phyloP scores from a whole-genome alignment of 2,888 invertebrate genomes.

The Limenitis camilla region DNA sequence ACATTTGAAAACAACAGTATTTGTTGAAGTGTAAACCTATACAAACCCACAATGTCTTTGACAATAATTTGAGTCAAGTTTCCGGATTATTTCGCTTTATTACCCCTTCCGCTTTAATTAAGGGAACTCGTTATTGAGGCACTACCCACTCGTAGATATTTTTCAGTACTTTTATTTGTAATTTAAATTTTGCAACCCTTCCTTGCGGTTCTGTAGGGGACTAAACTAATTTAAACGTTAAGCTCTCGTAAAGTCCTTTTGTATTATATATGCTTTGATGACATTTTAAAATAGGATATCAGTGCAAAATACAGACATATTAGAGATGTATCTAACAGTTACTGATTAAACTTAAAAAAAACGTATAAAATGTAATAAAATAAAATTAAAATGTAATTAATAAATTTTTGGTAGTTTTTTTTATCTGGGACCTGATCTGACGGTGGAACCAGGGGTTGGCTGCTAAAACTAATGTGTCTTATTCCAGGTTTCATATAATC shows the following conservation, averaged over 20 bases:
- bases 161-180: constrained; percentile 75
- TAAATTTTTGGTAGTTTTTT: too few relatives aligned
- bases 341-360: too few relatives aligned
- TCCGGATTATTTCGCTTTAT: constrained; percentile 64
- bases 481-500: constrained; percentile 63
- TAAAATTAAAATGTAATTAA: too few relatives aligned
- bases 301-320: too few relatives aligned
- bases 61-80: constrained; percentile 51
- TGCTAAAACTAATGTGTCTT: background rate
- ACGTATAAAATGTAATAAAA: too few relatives aligned
- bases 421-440: too few relatives aligned
- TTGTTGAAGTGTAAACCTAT: constrained; percentile 9
- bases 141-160: constrained; percentile 71
- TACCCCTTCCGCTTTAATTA: constrained; percentile 71
- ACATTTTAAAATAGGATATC: constrained; percentile 62
- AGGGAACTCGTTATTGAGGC: constrained; percentile 70
- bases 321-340: too few relatives aligned
- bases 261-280: constrained; percentile 61
- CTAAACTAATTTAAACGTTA: constrained; percentile 74
- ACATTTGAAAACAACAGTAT: background rate
- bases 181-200: constrained; percentile 74
- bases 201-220: constrained; percentile 64
- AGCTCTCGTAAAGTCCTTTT: constrained; percentile 67
- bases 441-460: too few relatives aligned
- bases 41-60: constrained; percentile 26